Percentiles rank a stretch among this genome's conserved stretches.
Conservation (phyloP, 1,140 invertebrate genomes). For the Cecropterus lyciades region DNA sequence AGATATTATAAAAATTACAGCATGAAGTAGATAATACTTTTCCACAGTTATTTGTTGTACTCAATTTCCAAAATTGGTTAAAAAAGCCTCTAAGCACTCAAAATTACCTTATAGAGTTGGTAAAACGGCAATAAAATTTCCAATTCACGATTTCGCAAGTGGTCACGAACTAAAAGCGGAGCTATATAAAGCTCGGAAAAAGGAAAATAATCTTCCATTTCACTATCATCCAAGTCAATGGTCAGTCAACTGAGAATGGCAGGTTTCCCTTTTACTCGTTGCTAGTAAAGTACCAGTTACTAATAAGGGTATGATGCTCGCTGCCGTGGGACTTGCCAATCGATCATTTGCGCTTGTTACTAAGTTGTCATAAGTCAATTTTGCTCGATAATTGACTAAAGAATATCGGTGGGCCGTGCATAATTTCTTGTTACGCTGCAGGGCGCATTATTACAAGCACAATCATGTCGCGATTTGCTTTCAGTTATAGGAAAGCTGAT, state of each 20-base stretch:
- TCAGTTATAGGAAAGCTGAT: slow-evolving; percentile 12
- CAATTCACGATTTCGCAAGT: slow-evolving; percentile 12
- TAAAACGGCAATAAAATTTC: slow-evolving; percentile 3
- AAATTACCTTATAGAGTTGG: background rate
- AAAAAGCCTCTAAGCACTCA: background rate
- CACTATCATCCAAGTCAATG: slow-evolving; percentile 31
- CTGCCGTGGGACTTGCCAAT: slow-evolving; percentile 11
- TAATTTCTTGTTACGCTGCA: slow-evolving; percentile 18
- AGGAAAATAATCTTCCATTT: slow-evolving; percentile 31
- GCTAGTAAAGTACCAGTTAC: slow-evolving; percentile 9
- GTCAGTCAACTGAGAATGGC: slow-evolving; percentile 18
- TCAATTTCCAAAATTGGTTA: too few relatives aligned
- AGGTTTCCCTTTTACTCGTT: slow-evolving; percentile 29
- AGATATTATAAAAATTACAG: too few relatives aligned
- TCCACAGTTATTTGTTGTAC: too few relatives aligned
- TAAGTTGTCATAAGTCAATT: slow-evolving; percentile 7
- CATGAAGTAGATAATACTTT: too few relatives aligned
- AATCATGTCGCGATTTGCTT: slow-evolving; percentile 1
- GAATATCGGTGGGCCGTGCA: background rate
- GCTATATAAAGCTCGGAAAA: slow-evolving; percentile 14
- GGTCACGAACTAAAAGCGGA: background rate
- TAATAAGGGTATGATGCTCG: slow-evolving; percentile 17
- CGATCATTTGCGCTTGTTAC: slow-evolving; percentile 6
- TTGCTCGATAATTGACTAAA: slow-evolving; percentile 4
- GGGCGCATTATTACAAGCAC: slow-evolving; percentile 9